Evolutionary conservation across 2,888 invertebrate genomes (phyloP).

Genomic region (Tiliacea citrago): DNA sequence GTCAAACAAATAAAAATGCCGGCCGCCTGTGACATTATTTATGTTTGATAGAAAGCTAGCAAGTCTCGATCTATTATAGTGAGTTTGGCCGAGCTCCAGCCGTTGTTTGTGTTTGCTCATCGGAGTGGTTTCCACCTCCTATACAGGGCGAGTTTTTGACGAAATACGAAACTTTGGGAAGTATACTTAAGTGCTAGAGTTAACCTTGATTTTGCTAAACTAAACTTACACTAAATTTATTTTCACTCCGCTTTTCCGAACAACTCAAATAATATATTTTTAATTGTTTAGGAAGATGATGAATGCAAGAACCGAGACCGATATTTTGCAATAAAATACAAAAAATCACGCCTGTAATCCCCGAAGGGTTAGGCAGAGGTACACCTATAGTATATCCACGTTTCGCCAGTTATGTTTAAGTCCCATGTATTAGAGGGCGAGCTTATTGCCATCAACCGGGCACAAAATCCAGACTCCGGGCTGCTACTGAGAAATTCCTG

Average conservation of each 20-base stretch:
- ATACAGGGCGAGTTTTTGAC: slow-evolving; percentile 37
- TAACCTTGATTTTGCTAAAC: slow-evolving; percentile 11
- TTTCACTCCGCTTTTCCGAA: neutral
- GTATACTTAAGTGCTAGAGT: neutral
- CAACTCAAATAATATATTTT: neutral
- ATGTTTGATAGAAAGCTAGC: slow-evolving; percentile 46
- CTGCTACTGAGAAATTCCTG: no score
- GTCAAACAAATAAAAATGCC: slow-evolving; percentile 12
- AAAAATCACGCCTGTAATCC: no score
- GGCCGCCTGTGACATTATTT: slow-evolving; percentile 27
- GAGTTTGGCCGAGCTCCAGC: slow-evolving; percentile 73
- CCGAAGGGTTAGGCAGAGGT: no score
- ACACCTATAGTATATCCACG: no score
- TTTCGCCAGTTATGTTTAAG: no score
- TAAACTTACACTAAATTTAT: no score
- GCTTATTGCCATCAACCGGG: no score
- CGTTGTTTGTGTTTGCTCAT: slow-evolving; percentile 73
- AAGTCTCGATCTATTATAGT: slow-evolving; percentile 67
- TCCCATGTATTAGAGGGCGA: no score
- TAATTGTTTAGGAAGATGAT: no score
- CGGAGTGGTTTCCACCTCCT: slow-evolving; percentile 66
- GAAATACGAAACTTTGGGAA: slow-evolving; percentile 3
- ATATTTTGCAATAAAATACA: no score
- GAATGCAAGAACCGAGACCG: neutral
- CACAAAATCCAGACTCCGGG: no score